Evolutionary conservation across 2,888 invertebrate genomes (phyloP).

Genomic region (Ochropacha duplaris): DNA sequence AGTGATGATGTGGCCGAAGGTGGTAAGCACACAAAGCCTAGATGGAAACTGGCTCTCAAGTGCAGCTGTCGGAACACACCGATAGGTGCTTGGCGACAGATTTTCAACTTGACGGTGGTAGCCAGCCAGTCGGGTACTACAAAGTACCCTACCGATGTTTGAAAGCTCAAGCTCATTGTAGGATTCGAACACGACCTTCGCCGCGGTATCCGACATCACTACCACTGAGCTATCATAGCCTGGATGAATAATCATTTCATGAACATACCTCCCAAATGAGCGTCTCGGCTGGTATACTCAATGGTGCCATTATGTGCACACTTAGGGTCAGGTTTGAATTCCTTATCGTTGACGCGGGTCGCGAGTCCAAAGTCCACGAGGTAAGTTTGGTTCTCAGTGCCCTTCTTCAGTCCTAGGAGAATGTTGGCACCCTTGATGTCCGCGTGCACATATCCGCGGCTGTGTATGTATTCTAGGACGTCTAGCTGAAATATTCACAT

Average conservation of each 20-base stretch:
- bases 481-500: slow-evolving; percentile 85
- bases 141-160: too few species aligned
- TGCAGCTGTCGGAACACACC: too few species aligned
- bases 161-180: too few species aligned
- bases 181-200: too few species aligned
- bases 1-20: too few species aligned
- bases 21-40: too few species aligned
- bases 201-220: too few species aligned
- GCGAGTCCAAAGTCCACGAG: slow-evolving; percentile 98
- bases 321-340: slow-evolving; percentile 94
- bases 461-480: slow-evolving; percentile 96
- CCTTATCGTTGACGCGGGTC: slow-evolving; percentile 87
- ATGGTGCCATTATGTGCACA: slow-evolving; percentile 98
- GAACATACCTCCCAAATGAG: slow-evolving; percentile 91
- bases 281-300: slow-evolving; percentile 97
- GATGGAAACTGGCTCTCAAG: too few species aligned
- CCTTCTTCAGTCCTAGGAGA: slow-evolving; percentile 87
- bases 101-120: too few species aligned
- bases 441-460: slow-evolving; percentile 94
- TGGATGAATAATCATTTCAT: neutral
- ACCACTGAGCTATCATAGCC: too few species aligned
- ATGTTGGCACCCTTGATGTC: slow-evolving; percentile 98
- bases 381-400: slow-evolving; percentile 88
- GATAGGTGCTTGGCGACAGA: too few species aligned
- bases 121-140: too few species aligned